These are phyloP conservation scores for Antechinus flavipes DNA, from an alignment of 2,113 vertebrate species.

Conservation along the genomic window DNA sequence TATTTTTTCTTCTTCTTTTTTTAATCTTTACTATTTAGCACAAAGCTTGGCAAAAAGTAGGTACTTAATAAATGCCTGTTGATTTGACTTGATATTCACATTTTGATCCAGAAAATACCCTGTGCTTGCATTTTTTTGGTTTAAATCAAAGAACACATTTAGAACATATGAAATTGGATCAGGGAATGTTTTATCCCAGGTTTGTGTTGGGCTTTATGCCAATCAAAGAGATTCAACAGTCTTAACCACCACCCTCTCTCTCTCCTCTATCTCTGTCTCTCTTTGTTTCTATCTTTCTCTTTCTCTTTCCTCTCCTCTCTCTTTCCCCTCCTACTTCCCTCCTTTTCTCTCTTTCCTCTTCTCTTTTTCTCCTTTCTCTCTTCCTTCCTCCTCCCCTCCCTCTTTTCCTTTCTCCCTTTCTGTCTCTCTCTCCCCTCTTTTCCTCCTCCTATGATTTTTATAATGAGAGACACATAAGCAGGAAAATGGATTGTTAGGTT, in stretches of 20 bases:
- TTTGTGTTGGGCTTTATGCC: neutral
- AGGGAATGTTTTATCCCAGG: neutral
- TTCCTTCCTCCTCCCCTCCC: neutral
- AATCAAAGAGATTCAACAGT: neutral
- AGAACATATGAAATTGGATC: neutral
- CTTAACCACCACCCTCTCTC: neutral
- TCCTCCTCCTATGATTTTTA: neutral
- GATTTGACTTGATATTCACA: neutral
- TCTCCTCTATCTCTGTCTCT: too few relatives aligned
- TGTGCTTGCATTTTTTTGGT: neutral
- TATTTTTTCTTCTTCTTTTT: neutral
- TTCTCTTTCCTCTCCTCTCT: too few relatives aligned
- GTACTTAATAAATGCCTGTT: neutral
- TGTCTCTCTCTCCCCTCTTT: too few relatives aligned
- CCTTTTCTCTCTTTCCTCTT: too few relatives aligned
- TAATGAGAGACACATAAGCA: neutral
- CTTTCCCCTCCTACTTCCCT: too few relatives aligned
- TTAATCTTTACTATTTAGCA: neutral
- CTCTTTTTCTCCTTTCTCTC: neutral
- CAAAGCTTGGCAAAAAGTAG: neutral
- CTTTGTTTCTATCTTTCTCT: too few relatives aligned
- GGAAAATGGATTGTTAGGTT: neutral
- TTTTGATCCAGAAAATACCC: neutral
- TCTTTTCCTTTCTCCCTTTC: neutral
- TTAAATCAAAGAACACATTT: neutral